Percentiles rank a stretch among this genome's conserved stretches.
These are phyloP conservation scores for Mechanitis mazaeus DNA, from an alignment of 2,888 invertebrate genomes.

Conservation along the genomic window DNA sequence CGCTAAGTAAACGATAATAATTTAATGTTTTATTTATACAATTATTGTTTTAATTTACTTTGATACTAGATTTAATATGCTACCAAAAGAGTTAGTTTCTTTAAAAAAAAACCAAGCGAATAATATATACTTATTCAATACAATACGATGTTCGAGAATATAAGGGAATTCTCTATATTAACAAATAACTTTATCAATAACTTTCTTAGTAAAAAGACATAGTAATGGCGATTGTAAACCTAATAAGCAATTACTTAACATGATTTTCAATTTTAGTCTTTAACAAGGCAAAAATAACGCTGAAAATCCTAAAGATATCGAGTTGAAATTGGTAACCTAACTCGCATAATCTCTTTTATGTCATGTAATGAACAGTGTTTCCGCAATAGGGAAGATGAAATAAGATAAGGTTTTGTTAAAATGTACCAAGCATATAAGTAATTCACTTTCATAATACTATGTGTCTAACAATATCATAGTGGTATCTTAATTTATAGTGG, in stretches of 20 bases:
- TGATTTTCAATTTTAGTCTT: neutral
- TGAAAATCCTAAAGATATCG: neutral
- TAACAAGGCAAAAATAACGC: neutral
- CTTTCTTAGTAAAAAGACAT: conserved; percentile 15
- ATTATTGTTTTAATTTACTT: no score
- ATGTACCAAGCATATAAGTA: conserved; percentile 1
- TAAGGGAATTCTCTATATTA: neutral
- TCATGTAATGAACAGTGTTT: conserved; percentile 22
- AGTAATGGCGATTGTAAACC: conserved; percentile 16
- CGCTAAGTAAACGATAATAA: no score
- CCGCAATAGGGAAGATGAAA: conserved; percentile 21
- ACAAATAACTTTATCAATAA: conserved; percentile 10
- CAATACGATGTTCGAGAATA: neutral
- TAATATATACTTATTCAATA: neutral
- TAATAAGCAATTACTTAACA: conserved; percentile 19
- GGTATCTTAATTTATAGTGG: no score
- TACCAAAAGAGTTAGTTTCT: neutral
- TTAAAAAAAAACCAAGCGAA: neutral
- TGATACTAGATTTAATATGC: no score
- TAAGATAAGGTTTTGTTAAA: conserved; percentile 14
- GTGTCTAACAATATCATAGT: no score
- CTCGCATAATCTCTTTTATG: conserved; percentile 18
- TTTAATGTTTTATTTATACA: no score
- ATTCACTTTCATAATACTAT: neutral
- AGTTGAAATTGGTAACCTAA: conserved; percentile 8